Evolutionary conservation across 2,113 vertebrate species (phyloP), one percentile per base, ranked within the genome.

Genomic region (Lycocorax pyrrhopterus): DNA sequence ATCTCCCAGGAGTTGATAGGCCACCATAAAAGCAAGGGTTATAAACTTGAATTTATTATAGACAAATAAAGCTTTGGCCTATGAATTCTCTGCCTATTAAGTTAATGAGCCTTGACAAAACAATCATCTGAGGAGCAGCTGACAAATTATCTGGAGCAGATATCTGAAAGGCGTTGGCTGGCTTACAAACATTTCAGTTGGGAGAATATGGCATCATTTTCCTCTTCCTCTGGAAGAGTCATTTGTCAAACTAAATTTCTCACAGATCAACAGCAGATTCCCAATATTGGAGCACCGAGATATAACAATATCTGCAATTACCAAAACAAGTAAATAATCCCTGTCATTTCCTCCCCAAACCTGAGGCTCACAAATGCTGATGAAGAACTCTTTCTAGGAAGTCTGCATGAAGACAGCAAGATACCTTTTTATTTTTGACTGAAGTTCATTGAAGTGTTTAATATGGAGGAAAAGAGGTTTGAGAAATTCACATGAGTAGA

Each of bases 61-160:
- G 59, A 68, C 62, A 90, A 89, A 91, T 77, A 95, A 82, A 87
- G 27, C 12, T 86, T 79, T 91, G 87, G 84, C 81, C 91, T 95
- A 71, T 77, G 87, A 94, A 85, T 88, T 85, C 85, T 86, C 55
- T 83, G 68, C 72, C 82, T 85, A 84, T 95, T 80, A 92, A 88
- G 59, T 87, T 94, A 96, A 96, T 93, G 82, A 95, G 79, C 75
- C 87, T 95, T 95, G 87, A 96, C 68, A 95, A 94, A 96, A 83
- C 27, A 82, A 80, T 71, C 87, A 74, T 63, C 87, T 74, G 87
- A 95, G 75, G 67, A 89, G 63, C 47, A 80, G 88, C 59, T 87
- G 83, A 92, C 92, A 96, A 94, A 86, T 88, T 95, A 83, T 88
- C 52, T 88, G 85, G 25, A 94, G 84, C 78, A 91, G 58, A 67